phyloP scores from a whole-genome alignment of 2,888 invertebrate species.

The Dolichopus griseipennis region DNA sequence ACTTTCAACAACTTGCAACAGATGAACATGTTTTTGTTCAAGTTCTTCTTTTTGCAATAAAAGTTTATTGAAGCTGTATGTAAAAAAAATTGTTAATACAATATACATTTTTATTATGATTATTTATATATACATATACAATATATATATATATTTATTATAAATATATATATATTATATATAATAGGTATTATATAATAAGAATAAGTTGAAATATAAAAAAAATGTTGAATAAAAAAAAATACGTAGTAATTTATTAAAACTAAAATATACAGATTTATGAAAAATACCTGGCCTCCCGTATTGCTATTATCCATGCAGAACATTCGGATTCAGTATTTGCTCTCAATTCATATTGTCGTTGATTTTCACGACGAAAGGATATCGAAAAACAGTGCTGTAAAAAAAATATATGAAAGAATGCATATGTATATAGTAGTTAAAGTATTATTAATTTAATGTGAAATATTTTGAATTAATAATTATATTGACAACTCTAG shows the following conservation, averaged over 20 bases:
- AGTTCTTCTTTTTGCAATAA: constrained; percentile 81
- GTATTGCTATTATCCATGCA: constrained; percentile 82
- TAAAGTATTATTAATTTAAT: no score
- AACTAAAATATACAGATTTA: no score
- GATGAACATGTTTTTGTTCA: constrained; percentile 84
- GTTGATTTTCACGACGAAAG: constrained; percentile 74
- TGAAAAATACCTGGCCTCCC: constrained; percentile 68
- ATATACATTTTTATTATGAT: no score
- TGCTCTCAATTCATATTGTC: constrained; percentile 79
- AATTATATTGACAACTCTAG: no score
- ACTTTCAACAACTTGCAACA: constrained; percentile 81
- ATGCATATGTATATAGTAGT: not conserved
- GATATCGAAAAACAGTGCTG: constrained; percentile 85
- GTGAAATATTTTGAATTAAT: no score
- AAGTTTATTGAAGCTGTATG: constrained; percentile 73
- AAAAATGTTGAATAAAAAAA: no score
- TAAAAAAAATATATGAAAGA: constrained; percentile 10
- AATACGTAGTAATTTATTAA: no score
- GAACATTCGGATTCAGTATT: constrained; percentile 78
- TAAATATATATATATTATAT: no score
- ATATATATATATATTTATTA: no score
- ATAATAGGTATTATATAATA: no score
- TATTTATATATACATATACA: no score
- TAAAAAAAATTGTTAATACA: not conserved
- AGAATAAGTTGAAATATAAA: no score